Base-by-base conservation (phyloP, 2,888 invertebrate genomes). In the Polia nebulosa region DNA sequence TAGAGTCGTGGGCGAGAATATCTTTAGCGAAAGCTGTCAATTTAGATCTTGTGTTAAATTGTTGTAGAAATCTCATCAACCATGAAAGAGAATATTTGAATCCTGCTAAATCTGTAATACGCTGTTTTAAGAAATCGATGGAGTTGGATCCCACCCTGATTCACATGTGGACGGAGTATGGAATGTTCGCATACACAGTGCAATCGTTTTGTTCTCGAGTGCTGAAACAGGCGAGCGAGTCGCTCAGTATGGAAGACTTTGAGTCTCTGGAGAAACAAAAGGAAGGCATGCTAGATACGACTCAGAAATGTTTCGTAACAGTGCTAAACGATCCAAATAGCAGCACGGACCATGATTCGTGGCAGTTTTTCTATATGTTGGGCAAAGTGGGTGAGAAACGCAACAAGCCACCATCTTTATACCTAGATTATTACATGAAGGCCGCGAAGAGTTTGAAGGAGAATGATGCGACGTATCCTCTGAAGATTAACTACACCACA, bases 361-460 rank as follows among this genome's bases (percentile, higher is more conserved):
- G 99, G 99, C 95, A 99, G 41, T 97, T 98, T 87, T 98, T 98
- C 90, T 99, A 99, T 88, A 99, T 99, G 98, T 95, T 99, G n/a
- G 99, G 99, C 0, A 99, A 99, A 96, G 97, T 99, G 61, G 97
- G 98, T 0, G 99, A 99, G 91, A 99, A 99, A 88, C 96, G 97
- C 70, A 97, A 97, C 79, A 97, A 97, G 77, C 96, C 97, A 66
- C 97, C 98, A 0, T 96, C 96, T 17, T 95, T 97, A 29, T 98
- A 97, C 91, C 94, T 99, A 53, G 96, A 97, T 79, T 97, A 98
- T 93, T 99, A 99, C 89, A 94, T 97, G 85, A 97, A 97, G 96
- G 98, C 99, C 6, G 97, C 97, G 20, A 97, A 97, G 85, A 96
- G 97, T 87, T 95, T 99, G 20, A 96, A 97, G 84, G 97, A 98